Conservation (phyloP, 1,140 invertebrate species). For the Drosophila orena region DNA sequence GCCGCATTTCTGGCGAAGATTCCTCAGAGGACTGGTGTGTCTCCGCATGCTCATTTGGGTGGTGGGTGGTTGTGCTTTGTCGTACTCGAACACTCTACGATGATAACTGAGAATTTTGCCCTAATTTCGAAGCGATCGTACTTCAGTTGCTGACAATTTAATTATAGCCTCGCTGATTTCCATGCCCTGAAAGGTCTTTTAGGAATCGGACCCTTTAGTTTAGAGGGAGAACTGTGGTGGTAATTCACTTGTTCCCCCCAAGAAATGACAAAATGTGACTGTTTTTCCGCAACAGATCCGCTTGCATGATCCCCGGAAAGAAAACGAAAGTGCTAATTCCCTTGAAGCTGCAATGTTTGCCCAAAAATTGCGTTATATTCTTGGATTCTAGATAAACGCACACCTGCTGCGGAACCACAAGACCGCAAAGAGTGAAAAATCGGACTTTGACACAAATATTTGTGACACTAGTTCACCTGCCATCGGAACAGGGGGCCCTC, state of each 20-base stretch:
- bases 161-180: constrained; percentile 6
- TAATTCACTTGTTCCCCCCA: constrained; percentile 11
- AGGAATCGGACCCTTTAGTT: too few species aligned
- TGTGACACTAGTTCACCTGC: constrained; percentile 21
- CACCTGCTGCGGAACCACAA: constrained; percentile 20
- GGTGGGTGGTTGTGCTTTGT: too few species aligned
- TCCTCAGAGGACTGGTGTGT: constrained; percentile 1
- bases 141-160: constrained; percentile 10
- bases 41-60: constrained; percentile 12
- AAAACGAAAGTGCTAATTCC: constrained; percentile 76
- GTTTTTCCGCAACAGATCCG: constrained; percentile 6
- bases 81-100: not conserved
- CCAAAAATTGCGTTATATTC: constrained; percentile 4
- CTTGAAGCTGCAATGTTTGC: constrained; percentile 40
- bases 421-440: constrained; percentile 28
- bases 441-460: constrained; percentile 72
- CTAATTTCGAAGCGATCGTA: not conserved
- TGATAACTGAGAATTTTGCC: constrained; percentile 31
- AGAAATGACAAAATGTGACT: not conserved
- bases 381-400: constrained; percentile 48
- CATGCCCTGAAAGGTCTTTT: not conserved
- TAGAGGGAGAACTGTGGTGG: too few species aligned
- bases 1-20: constrained; percentile 3
- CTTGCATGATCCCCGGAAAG: constrained; percentile 23
- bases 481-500: constrained; percentile 4